Evolutionary conservation across 2,888 invertebrate species (phyloP).

Genomic region (Conistra vaccinii): DNA sequence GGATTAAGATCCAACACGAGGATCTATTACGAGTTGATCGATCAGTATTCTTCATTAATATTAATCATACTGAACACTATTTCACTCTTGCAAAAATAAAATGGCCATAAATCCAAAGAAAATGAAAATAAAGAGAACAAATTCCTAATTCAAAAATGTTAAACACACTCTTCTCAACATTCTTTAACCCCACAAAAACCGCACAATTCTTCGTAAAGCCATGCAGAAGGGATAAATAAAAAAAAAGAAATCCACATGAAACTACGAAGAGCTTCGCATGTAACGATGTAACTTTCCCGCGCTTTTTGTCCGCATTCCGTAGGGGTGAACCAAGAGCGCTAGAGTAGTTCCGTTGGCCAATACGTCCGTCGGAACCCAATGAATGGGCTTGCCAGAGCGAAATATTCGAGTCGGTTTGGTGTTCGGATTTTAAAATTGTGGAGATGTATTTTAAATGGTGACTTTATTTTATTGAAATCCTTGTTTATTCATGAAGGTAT

Average conservation of each 20-base stretch:
- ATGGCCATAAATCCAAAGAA: neutral
- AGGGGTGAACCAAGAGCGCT: constrained; percentile 45
- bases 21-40: no score
- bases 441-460: constrained; percentile 21
- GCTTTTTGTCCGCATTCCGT: constrained; percentile 58
- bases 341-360: constrained; percentile 60
- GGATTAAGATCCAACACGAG: no score
- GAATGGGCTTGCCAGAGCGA: constrained; percentile 62
- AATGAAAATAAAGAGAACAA: neutral
- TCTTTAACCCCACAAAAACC: constrained; percentile 10
- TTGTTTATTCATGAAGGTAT: neutral
- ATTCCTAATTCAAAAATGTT: neutral
- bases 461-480: neutral
- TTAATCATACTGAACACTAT: neutral
- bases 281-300: constrained; percentile 56
- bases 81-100: neutral
- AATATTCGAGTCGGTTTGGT: constrained; percentile 57
- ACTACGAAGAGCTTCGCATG: constrained; percentile 40
- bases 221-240: constrained; percentile 20
- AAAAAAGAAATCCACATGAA: constrained; percentile 32
- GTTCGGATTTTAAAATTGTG: constrained; percentile 55
- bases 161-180: constrained; percentile 4
- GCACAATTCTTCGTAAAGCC: constrained; percentile 29
- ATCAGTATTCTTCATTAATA: neutral
- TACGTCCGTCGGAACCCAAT: constrained; percentile 61